Conservation (phyloP, 2,888 invertebrate species). For the Conomelus anceps region DNA sequence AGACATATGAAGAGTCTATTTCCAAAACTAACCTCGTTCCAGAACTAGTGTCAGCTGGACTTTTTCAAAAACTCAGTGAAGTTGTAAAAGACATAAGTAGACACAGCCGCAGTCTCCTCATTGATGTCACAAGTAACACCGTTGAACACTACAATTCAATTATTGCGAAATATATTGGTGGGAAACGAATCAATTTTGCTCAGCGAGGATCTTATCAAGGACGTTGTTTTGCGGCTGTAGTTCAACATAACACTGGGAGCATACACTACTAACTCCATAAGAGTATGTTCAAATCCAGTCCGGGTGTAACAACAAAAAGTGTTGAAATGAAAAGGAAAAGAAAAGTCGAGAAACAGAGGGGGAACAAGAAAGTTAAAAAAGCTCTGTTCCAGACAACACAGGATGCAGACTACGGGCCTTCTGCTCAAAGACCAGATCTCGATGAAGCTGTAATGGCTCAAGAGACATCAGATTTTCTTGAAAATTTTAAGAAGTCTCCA, state of each 20-base stretch:
- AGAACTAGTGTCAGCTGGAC: background rate
- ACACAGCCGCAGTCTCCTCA: background rate
- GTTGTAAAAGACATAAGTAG: background rate
- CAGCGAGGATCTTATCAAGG: constrained; percentile 5
- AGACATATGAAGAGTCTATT: background rate
- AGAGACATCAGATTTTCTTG: background rate
- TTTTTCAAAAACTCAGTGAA: background rate
- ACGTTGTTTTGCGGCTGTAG: constrained; percentile 9
- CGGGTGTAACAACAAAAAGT: background rate
- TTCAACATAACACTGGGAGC: background rate
- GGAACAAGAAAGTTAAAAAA: background rate
- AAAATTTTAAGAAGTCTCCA: background rate
- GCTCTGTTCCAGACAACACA: background rate
- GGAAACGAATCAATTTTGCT: constrained; percentile 15
- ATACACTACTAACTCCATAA: background rate
- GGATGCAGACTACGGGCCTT: background rate
- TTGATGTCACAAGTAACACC: constrained; percentile 12
- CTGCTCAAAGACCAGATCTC: constrained; percentile 2
- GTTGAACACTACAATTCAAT: constrained; percentile 16
- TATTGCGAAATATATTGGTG: constrained; percentile 11
- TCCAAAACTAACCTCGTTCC: background rate
- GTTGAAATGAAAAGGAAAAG: background rate
- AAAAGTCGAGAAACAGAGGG: background rate
- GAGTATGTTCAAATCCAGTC: background rate
- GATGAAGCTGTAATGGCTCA: background rate